These are phyloP conservation scores for Gymnocypris eckloni DNA, from an alignment of 2,797 vertebrate genomes.

Conservation along the genomic window DNA sequence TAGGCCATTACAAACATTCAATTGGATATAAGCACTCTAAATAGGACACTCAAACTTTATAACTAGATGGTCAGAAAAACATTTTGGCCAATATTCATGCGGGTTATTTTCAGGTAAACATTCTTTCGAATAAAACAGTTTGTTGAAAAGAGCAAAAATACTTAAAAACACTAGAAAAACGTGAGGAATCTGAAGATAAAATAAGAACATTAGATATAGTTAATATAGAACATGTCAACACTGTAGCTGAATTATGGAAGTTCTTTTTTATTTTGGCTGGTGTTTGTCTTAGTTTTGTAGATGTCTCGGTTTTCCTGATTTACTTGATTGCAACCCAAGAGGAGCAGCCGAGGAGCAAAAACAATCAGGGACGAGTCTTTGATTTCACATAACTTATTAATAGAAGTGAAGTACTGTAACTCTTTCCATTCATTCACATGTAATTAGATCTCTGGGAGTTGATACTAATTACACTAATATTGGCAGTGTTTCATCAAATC, in stretches of 20 bases:
- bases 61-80: neutral
- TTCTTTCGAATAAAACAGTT: neutral
- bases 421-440: slow-evolving; percentile 54
- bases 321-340: slow-evolving; percentile 18
- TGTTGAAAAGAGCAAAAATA: neutral
- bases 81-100: neutral
- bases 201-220: neutral
- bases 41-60: neutral
- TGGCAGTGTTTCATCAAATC: slow-evolving; percentile 20
- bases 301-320: neutral
- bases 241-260: too few species aligned
- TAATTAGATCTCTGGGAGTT: slow-evolving; percentile 40
- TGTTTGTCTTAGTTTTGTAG: neutral
- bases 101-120: neutral
- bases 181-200: neutral
- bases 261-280: neutral
- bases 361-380: slow-evolving; percentile 18
- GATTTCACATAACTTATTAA: slow-evolving; percentile 50
- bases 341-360: neutral
- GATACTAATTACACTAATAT: neutral
- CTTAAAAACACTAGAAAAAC: neutral
- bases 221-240: neutral
- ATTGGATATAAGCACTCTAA: neutral
- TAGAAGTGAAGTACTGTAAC: slow-evolving; percentile 14
- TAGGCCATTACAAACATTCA: neutral